Conservation (phyloP, 2,113 vertebrate species). For the Dasyurus viverrinus region DNA sequence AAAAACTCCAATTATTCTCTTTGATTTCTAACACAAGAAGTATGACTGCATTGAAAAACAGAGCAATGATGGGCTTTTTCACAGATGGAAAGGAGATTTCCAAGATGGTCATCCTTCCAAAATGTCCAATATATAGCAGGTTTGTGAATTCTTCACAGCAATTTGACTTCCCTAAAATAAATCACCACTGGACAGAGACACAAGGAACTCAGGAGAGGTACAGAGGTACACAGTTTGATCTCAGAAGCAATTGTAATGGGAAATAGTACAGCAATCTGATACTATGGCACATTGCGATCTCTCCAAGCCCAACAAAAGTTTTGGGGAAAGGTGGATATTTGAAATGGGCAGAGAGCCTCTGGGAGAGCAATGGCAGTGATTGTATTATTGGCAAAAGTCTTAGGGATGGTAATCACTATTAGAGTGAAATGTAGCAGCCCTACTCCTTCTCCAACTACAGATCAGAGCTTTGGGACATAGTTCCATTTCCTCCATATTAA, state of each 20-base stretch:
- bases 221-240: neutral
- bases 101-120: neutral
- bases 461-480: neutral
- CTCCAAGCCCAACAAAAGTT: neutral
- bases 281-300: neutral
- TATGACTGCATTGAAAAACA: neutral
- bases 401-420: neutral
- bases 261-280: neutral
- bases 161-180: neutral
- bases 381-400: neutral
- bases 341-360: neutral
- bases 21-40: neutral
- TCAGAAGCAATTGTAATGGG: neutral
- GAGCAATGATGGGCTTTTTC: neutral
- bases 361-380: neutral
- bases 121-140: neutral
- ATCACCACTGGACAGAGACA: neutral
- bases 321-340: neutral
- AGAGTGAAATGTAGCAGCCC: neutral
- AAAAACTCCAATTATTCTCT: neutral
- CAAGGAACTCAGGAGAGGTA: neutral
- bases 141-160: neutral
- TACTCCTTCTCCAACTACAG: neutral
- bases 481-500: neutral
- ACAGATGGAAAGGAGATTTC: neutral